These are phyloP conservation scores for Zaprionus ghesquierei DNA, from an alignment of 1,140 invertebrate species.

Conservation along the genomic window DNA sequence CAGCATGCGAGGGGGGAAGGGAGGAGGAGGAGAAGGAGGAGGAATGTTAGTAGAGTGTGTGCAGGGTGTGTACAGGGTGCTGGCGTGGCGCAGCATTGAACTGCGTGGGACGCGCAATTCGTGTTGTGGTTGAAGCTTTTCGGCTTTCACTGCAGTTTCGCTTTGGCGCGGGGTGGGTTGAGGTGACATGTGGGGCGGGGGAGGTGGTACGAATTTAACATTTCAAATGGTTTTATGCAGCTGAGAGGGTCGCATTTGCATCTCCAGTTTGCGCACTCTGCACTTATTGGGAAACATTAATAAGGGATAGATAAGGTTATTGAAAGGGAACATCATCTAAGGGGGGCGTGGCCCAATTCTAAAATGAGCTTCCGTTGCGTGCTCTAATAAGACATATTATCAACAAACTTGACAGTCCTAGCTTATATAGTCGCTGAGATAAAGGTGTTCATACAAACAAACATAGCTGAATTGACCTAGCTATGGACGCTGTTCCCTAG, in stretches of 20 bases:
- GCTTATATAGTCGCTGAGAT: no score
- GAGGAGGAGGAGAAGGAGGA: no score
- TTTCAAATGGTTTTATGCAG: constrained; percentile 30
- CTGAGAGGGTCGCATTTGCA: constrained; percentile 25
- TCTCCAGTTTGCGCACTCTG: not conserved
- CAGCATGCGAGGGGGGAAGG: not conserved
- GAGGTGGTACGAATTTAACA: constrained; percentile 14
- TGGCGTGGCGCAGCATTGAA: not conserved
- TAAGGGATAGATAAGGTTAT: not conserved
- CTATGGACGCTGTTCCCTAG: no score
- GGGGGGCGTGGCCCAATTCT: no score
- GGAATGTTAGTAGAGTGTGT: no score
- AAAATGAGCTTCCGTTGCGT: no score
- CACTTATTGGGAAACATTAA: not conserved
- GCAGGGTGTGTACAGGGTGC: no score
- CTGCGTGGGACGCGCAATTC: not conserved
- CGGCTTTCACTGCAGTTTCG: not conserved
- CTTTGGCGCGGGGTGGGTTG: not conserved
- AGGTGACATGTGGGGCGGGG: not conserved
- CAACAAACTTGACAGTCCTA: no score
- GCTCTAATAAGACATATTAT: no score
- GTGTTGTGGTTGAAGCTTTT: not conserved
- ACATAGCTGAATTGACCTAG: no score
- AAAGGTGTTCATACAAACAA: no score
- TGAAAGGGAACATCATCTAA: no score